Evolutionary conservation across 2,888 invertebrate genomes (phyloP).

Genomic region (Mycalesis mineus): DNA sequence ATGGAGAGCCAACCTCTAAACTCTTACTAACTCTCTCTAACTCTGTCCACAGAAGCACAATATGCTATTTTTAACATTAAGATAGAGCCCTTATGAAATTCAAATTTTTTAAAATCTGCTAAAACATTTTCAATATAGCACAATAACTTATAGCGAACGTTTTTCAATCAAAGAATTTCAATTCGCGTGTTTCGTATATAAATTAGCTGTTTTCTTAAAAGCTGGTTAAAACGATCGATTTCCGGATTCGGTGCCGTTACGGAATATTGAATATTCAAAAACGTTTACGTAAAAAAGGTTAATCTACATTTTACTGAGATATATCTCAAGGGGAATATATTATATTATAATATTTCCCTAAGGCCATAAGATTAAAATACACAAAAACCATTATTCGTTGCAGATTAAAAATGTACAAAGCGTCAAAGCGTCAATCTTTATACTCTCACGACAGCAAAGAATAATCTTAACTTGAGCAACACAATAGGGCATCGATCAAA

Average conservation of each 20-base stretch:
- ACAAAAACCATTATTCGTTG: not conserved
- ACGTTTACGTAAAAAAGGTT: not conserved
- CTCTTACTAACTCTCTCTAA: no score
- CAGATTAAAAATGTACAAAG: slow-evolving; percentile 1
- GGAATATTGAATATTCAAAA: slow-evolving; percentile 1
- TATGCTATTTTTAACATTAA: no score
- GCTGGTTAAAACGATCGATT: not conserved
- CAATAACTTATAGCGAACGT: no score
- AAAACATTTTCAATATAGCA: not conserved
- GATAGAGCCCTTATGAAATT: no score
- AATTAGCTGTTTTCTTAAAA: not conserved
- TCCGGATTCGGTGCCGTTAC: not conserved
- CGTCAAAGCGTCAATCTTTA: slow-evolving; percentile 1
- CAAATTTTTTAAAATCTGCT: no score
- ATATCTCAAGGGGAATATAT: no score
- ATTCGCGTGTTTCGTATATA: not conserved
- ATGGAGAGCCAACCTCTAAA: no score
- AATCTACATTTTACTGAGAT: not conserved
- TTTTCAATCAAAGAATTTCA: not conserved
- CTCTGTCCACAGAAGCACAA: no score
- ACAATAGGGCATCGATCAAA: slow-evolving; percentile 16
- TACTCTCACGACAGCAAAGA: not conserved
- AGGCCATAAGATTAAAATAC: no score
- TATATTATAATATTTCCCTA: not conserved
- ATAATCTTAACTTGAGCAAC: not conserved